Evolutionary conservation across 2,113 vertebrate genomes (phyloP), one percentile per base, ranked within the genome.

Genomic region (Pelobates fuscus): DNA sequence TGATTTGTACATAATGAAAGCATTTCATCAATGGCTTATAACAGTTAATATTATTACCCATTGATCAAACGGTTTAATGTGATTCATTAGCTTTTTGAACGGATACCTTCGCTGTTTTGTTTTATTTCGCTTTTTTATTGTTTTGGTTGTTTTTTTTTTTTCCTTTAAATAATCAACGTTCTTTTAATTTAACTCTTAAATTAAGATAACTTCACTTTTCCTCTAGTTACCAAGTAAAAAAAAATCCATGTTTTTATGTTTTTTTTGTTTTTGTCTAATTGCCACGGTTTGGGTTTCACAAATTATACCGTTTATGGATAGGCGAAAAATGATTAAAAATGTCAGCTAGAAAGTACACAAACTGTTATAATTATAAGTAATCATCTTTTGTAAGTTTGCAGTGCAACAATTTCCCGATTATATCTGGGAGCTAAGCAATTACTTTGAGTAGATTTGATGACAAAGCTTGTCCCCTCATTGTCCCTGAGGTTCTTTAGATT

Each of bases 61-160:
- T 84, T 80, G 82, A 86, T 86, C 86, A 86, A 81, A 82, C 80
- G 72, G 77, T 81, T 84, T 78, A 79, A 81, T 81, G 67, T 80
- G 78, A 88, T 86, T 84, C 84, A 80, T 80, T 88, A 83, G 76
- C 67, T 81, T 82, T 88, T 85, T 84, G 37, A 23, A 75, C 81
- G 27, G 73, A 74, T 76, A 44, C 8, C 60, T 60, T 77, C 79
- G 61, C 43, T 78, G 62, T 44, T 49, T 49, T 18, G 49, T 7
- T 77, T 37, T 37, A n/a, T n/a, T n/a, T n/a, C n/a, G n/a, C n/a
- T n/a, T n/a, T n/a, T n/a, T n/a, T n/a, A n/a, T n/a, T n/a, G n/a
- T n/a, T n/a, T n/a, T n/a, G n/a, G n/a, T n/a, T n/a, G 32, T 37
- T 37, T 37, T 37, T 37, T 37, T 37, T 37, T 37, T 1, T 37